These are phyloP conservation scores for Drosophila mulleri DNA, from an alignment of 2,888 invertebrate genomes.

Conservation along the genomic window DNA sequence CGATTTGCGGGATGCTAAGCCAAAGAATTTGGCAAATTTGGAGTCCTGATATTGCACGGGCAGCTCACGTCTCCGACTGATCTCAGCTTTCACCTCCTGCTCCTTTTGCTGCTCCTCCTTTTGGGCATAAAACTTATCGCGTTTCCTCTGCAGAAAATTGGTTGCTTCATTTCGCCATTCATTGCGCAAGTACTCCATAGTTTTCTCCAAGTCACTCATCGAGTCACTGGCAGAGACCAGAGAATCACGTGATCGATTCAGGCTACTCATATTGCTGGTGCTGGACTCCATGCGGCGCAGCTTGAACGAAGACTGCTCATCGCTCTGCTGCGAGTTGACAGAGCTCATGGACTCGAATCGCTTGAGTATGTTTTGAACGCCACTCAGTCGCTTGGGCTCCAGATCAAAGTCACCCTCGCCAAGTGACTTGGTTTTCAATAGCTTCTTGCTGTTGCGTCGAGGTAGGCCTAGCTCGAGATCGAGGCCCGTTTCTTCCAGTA, in stretches of 20 bases:
- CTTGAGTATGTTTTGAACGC: constrained; percentile 81
- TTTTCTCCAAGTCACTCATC: constrained; percentile 83
- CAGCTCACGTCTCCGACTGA: constrained; percentile 43
- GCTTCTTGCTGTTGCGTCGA: constrained; percentile 69
- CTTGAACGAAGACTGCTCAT: constrained; percentile 72
- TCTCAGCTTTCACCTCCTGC: constrained; percentile 19
- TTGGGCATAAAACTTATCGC: constrained; percentile 78
- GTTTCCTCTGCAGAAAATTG: constrained; percentile 83
- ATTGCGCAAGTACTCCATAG: constrained; percentile 83
- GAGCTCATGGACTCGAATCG: constrained; percentile 83
- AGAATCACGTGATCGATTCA: constrained; percentile 82
- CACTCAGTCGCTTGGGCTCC: constrained; percentile 54
- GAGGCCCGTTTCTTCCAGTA: constrained; percentile 82
- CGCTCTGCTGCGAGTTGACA: constrained; percentile 72
- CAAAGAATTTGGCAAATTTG: constrained; percentile 82
- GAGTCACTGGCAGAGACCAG: constrained; percentile 75
- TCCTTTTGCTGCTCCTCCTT: constrained; percentile 62
- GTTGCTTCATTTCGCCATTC: constrained; percentile 84
- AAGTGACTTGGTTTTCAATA: constrained; percentile 80
- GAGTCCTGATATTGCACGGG: constrained; percentile 82
- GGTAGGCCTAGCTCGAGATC: constrained; percentile 79
- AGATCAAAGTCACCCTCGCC: constrained; percentile 79
- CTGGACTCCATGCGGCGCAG: constrained; percentile 81
- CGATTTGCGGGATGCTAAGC: constrained; percentile 70
- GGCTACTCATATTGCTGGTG: constrained; percentile 79